These are phyloP conservation scores for Salarias fasciatus DNA, from an alignment of 2,797 vertebrate species.

Conservation along the genomic window DNA sequence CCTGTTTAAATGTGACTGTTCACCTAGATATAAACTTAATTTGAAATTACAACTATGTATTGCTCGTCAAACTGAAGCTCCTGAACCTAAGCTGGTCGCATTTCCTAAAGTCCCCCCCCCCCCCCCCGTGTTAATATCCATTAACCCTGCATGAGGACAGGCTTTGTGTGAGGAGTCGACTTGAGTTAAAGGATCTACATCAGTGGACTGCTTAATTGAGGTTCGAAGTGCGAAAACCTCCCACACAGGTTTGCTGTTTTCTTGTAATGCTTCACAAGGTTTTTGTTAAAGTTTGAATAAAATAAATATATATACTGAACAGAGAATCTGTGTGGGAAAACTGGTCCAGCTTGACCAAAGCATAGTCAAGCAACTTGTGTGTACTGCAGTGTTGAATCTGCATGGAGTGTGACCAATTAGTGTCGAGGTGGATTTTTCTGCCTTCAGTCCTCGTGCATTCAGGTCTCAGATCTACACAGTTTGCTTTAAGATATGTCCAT, in stretches of 20 bases:
- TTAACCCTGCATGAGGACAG: slow-evolving; percentile 61
- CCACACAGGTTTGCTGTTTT: slow-evolving; percentile 48
- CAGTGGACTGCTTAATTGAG: slow-evolving; percentile 14
- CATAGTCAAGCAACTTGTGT: slow-evolving; percentile 54
- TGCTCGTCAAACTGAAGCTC: slow-evolving; percentile 33
- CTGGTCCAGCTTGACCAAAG: slow-evolving; percentile 49
- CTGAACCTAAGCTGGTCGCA: slow-evolving; percentile 30
- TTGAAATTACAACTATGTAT: slow-evolving; percentile 15
- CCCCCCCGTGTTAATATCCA: slow-evolving; percentile 48
- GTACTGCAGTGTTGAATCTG: slow-evolving; percentile 33
- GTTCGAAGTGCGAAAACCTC: slow-evolving; percentile 17
- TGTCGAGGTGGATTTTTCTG: slow-evolving; percentile 27
- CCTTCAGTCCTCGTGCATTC: no score
- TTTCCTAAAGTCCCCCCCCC: slow-evolving; percentile 53
- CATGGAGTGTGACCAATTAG: slow-evolving; percentile 30
- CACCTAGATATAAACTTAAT: slow-evolving; percentile 6
- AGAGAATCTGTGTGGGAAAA: slow-evolving; percentile 40
- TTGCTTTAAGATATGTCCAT: not conserved
- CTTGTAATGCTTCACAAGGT: slow-evolving; percentile 32
- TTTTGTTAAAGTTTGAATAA: slow-evolving; percentile 27
- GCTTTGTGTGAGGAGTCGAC: slow-evolving; percentile 65
- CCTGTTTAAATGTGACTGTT: slow-evolving; percentile 22
- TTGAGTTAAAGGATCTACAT: slow-evolving; percentile 31
- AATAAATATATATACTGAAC: slow-evolving; percentile 44
- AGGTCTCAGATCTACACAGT: not conserved